These are phyloP conservation scores for Drosophila pectinifera DNA, from an alignment of 1,140 invertebrate species.

Conservation along the genomic window DNA sequence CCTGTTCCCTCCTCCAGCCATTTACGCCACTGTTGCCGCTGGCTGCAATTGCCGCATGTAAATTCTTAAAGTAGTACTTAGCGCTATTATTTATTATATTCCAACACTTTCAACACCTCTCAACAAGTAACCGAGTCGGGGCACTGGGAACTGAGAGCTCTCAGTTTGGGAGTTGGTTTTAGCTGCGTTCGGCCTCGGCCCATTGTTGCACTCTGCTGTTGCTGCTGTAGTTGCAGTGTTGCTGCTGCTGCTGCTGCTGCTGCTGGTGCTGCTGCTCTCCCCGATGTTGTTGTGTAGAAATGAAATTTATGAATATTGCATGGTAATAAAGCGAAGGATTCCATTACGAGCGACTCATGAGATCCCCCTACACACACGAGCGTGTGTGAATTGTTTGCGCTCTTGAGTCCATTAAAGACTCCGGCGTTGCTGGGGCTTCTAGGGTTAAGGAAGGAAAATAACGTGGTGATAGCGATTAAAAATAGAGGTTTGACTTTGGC, in stretches of 20 bases:
- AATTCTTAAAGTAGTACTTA: constrained; percentile 85
- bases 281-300: constrained; percentile 70
- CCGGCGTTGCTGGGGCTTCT: neutral
- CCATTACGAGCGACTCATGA: constrained; percentile 69
- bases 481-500: no score
- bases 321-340: constrained; percentile 80
- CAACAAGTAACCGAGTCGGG: constrained; percentile 79
- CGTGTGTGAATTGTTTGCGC: constrained; percentile 32
- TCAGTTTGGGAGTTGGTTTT: constrained; percentile 34
- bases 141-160: constrained; percentile 21
- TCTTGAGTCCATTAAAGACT: constrained; percentile 21
- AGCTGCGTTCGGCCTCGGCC: constrained; percentile 40
- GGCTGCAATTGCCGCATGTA: constrained; percentile 80
- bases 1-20: neutral
- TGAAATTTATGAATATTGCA: constrained; percentile 83
- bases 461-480: neutral
- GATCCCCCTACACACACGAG: constrained; percentile 30
- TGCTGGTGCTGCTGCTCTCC: constrained; percentile 59
- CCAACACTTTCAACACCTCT: constrained; percentile 84
- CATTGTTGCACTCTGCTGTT: constrained; percentile 64
- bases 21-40: constrained; percentile 40
- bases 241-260: constrained; percentile 36
- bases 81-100: constrained; percentile 84
- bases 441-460: neutral
- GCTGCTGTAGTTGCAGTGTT: constrained; percentile 36